phyloP scores from a whole-genome alignment of 2,113 vertebrate genomes.

The Climacteris rufus region DNA sequence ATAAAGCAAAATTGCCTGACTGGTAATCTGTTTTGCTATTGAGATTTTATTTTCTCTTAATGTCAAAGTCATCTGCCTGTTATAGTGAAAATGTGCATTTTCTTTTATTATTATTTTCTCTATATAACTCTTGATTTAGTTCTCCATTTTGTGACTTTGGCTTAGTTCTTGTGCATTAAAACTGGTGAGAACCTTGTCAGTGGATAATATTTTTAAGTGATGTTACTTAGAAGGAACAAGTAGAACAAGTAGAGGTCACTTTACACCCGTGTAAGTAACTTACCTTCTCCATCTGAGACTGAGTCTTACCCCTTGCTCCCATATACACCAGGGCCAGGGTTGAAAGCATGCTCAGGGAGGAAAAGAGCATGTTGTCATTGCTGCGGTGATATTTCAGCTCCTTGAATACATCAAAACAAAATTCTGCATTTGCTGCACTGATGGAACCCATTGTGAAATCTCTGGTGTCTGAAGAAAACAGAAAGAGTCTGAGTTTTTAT shows the following conservation, averaged over 20 bases:
- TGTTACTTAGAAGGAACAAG: background rate
- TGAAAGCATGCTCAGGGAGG: slow-evolving; percentile 81
- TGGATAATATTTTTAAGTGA: background rate
- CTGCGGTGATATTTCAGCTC: slow-evolving; percentile 66
- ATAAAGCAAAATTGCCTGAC: background rate
- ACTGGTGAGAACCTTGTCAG: background rate
- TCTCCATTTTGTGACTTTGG: background rate
- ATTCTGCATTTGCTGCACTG: slow-evolving; percentile 73
- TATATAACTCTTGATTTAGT: background rate
- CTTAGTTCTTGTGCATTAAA: background rate
- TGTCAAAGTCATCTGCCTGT: background rate
- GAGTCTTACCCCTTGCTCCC: slow-evolving; percentile 79
- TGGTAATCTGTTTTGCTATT: background rate
- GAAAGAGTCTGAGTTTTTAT: background rate
- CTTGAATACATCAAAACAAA: slow-evolving; percentile 76
- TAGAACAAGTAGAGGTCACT: background rate
- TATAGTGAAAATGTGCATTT: background rate
- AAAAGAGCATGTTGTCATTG: slow-evolving; percentile 76
- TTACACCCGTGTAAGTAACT: background rate
- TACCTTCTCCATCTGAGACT: slow-evolving; percentile 83
- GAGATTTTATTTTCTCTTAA: background rate
- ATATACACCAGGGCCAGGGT: slow-evolving; percentile 81
- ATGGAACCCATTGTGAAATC: slow-evolving; percentile 54
- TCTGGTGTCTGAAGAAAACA: background rate
- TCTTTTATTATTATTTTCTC: background rate